phyloP scores from a whole-genome alignment of 1,140 invertebrate genomes.

The Octopus bimaculoides region DNA sequence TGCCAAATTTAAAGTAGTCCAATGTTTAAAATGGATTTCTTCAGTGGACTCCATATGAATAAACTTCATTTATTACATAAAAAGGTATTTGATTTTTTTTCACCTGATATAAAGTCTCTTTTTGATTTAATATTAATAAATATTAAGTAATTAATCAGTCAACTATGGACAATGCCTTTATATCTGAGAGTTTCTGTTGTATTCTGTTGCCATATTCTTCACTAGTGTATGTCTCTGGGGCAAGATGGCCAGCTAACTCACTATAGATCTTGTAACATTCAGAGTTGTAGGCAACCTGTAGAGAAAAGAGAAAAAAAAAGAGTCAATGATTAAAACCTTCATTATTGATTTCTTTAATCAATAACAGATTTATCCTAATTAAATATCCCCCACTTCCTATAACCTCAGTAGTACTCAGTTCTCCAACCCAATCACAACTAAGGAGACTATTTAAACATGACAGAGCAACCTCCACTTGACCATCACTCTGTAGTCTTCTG shows the following conservation, averaged over 20 bases:
- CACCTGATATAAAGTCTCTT: no score
- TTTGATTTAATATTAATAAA: no score
- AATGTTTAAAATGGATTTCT: no score
- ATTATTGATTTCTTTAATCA: not conserved
- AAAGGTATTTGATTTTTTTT: no score
- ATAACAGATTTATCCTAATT: no score
- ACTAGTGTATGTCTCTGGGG: constrained; percentile 24
- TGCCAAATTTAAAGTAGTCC: no score
- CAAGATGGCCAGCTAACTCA: constrained; percentile 36
- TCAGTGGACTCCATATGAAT: no score
- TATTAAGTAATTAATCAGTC: constrained; percentile 30
- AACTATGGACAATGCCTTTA: constrained; percentile 49
- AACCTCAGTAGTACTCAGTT: not conserved
- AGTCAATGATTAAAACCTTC: not conserved
- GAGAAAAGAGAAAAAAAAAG: constrained; percentile 16
- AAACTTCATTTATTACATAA: no score
- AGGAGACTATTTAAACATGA: not conserved
- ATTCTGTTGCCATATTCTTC: constrained; percentile 36
- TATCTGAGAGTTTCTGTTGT: constrained; percentile 45
- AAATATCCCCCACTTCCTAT: no score
- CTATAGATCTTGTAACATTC: constrained; percentile 45
- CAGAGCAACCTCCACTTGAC: no score
- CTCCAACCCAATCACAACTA: not conserved
- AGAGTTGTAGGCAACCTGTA: constrained; percentile 45
- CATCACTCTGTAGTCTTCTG: no score